These are phyloP conservation scores for Gobionotothen gibberifrons DNA, from an alignment of 2,797 vertebrate genomes.

Conservation along the genomic window DNA sequence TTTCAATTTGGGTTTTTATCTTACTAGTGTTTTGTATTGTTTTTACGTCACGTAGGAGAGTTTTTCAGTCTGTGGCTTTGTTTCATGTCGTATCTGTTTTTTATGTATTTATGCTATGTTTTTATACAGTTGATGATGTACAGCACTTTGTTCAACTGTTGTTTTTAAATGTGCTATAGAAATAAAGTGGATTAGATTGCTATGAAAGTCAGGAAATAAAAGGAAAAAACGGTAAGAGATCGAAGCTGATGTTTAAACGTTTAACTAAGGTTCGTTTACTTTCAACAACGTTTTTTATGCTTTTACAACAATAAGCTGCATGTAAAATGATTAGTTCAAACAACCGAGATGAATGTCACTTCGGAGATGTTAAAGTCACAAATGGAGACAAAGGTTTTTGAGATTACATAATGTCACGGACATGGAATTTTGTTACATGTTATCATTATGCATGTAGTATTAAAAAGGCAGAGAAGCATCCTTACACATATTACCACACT, in stretches of 20 bases:
- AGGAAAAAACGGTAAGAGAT: not conserved
- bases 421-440: not conserved
- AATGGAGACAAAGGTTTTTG: not conserved
- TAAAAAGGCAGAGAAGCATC: not conserved
- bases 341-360: not conserved
- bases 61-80: too few relatives aligned
- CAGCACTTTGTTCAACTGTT: too few relatives aligned
- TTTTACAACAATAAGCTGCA: not conserved
- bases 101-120: too few relatives aligned
- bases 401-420: not conserved
- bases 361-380: too few relatives aligned
- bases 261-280: not conserved
- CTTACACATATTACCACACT: not conserved
- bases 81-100: too few relatives aligned
- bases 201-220: not conserved
- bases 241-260: not conserved
- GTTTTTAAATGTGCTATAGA: too few relatives aligned
- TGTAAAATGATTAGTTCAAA: not conserved
- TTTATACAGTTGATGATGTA: too few relatives aligned
- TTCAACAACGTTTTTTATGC: not conserved
- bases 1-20: too few relatives aligned
- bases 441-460: not conserved
- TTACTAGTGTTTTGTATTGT: too few relatives aligned
- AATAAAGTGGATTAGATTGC: too few relatives aligned
- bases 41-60: too few relatives aligned